A percentile compares a stretch with the other conserved stretches of the same genome.
Conservation (phyloP, 2,797 vertebrate genomes). For the Neomorphus geoffroyi region DNA sequence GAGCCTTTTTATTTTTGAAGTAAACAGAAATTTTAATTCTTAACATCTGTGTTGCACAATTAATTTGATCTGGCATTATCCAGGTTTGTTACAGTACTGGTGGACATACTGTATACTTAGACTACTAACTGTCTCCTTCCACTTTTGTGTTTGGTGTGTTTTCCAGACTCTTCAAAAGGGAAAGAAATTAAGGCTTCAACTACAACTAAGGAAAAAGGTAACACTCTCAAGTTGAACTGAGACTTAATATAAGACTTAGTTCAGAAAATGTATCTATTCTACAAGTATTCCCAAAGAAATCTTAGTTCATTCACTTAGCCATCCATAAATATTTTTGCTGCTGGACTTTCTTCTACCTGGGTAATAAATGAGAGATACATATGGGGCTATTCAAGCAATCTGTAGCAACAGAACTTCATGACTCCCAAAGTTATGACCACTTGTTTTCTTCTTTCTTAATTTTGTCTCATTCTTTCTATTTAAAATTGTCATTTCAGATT, state of each 20-base stretch:
- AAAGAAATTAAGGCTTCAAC: conserved; percentile 31
- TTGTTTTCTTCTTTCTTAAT: background rate
- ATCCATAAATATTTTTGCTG: background rate
- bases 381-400: background rate
- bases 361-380: background rate
- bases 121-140: background rate
- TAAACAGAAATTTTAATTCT: background rate
- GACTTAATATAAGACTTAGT: background rate
- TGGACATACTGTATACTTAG: background rate
- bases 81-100: background rate
- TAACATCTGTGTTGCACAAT: background rate
- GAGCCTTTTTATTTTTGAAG: background rate
- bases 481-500: background rate
- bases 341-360: background rate
- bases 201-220: conserved; percentile 58
- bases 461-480: background rate
- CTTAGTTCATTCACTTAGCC: background rate
- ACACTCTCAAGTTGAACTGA: background rate
- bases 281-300: background rate
- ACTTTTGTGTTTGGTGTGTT: background rate
- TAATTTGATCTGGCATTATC: background rate
- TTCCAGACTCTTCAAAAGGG: conserved; percentile 45
- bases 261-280: background rate
- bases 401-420: background rate
- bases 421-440: background rate